Percentiles rank a stretch among this genome's conserved stretches.
Conservation (phyloP, 1,140 invertebrate species). For the Lordiphosa clarofinis region DNA sequence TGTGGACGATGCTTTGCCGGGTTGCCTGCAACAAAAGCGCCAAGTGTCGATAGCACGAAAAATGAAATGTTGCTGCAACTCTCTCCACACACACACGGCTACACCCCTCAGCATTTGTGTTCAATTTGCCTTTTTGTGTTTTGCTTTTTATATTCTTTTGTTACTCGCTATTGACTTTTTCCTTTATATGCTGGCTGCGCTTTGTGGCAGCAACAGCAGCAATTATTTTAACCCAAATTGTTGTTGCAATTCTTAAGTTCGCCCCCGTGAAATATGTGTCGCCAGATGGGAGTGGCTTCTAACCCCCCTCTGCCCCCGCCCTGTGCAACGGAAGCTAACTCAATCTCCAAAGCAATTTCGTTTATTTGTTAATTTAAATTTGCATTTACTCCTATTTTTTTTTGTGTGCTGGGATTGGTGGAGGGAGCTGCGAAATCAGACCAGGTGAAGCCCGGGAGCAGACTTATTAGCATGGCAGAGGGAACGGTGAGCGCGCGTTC, state of each 20-base stretch:
- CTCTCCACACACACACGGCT: conserved; percentile 8
- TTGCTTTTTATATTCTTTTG: conserved; percentile 60
- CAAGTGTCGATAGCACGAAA: conserved; percentile 63
- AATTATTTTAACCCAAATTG: conserved; percentile 75
- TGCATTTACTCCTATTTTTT: conserved; percentile 35
- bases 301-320: too few species aligned
- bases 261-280: conserved; percentile 51
- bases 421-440: neutral
- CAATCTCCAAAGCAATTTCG: conserved; percentile 22
- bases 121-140: conserved; percentile 65
- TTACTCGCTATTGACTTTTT: conserved; percentile 53
- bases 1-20: too few species aligned
- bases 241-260: conserved; percentile 54
- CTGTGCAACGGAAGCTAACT: conserved; percentile 41
- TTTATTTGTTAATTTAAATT: conserved; percentile 55
- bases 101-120: conserved; percentile 33
- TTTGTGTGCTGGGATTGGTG: conserved; percentile 19
- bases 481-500: too few species aligned
- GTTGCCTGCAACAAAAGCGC: conserved; percentile 59
- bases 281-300: conserved; percentile 2
- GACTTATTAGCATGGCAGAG: neutral
- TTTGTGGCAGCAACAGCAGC: conserved; percentile 19
- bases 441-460: conserved; percentile 4
- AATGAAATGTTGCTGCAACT: conserved; percentile 46
- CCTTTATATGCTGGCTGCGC: conserved; percentile 33